Conservation (phyloP, 2,888 invertebrate species). For the Eulithis prunata region DNA sequence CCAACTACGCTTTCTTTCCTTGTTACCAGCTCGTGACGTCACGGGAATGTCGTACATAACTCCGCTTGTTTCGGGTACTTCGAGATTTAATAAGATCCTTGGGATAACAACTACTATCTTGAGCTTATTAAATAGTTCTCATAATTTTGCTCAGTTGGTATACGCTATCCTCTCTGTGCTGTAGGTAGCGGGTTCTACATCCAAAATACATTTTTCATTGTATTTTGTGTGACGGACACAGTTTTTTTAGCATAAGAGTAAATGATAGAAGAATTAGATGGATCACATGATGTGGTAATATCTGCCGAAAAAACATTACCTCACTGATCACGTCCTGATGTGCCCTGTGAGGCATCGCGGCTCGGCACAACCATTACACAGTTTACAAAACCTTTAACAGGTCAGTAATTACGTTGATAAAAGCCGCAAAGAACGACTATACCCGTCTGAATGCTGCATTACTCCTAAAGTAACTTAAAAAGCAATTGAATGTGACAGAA, state of each 20-base stretch:
- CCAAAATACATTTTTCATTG: too few species aligned
- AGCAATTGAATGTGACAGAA: constrained; percentile 21
- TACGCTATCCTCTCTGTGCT: background rate
- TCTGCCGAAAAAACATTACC: too few species aligned
- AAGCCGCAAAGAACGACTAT: background rate
- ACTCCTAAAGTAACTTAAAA: constrained; percentile 4
- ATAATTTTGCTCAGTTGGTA: constrained; percentile 2
- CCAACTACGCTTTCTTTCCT: constrained; percentile 37
- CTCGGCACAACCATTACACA: too few species aligned
- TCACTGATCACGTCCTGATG: too few species aligned
- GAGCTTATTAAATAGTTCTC: constrained; percentile 7
- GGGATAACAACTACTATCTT: constrained; percentile 3
- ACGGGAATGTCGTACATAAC: constrained; percentile 34
- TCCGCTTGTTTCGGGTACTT: constrained; percentile 27
- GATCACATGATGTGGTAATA: too few species aligned
- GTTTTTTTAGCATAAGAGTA: too few species aligned
- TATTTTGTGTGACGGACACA: too few species aligned
- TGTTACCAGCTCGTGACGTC: constrained; percentile 39
- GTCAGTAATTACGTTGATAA: background rate
- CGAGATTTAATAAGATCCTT: constrained; percentile 31
- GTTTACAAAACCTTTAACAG: too few species aligned
- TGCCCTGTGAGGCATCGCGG: too few species aligned
- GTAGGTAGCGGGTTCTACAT: too few species aligned
- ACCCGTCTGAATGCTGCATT: background rate
- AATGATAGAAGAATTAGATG: too few species aligned